Conservation (phyloP, 2,113 vertebrate species). For the Calidris pugnax region DNA sequence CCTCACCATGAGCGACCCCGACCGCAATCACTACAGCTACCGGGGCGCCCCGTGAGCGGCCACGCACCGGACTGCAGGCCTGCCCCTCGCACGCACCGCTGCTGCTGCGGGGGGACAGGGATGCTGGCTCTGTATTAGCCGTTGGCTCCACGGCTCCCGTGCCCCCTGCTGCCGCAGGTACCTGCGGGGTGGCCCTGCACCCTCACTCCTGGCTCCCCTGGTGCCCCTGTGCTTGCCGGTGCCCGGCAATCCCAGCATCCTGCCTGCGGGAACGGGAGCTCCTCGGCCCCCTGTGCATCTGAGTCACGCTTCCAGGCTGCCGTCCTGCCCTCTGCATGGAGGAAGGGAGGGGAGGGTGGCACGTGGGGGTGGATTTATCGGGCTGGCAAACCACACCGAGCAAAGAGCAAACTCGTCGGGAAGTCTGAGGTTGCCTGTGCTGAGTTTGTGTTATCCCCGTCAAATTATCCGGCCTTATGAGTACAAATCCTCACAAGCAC, state of each 20-base stretch:
- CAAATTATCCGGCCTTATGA: background rate
- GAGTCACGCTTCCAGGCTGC: background rate
- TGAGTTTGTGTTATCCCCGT: background rate
- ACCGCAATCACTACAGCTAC: constrained; percentile 84
- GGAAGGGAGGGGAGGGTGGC: background rate
- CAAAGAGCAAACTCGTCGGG: background rate
- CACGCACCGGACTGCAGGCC: background rate
- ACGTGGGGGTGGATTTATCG: background rate
- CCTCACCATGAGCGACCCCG: constrained; percentile 73
- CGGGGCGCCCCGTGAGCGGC: constrained; percentile 70
- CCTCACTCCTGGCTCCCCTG: background rate
- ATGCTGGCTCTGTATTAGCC: background rate
- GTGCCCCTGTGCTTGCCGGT: background rate
- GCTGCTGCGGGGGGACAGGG: background rate
- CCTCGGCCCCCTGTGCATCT: background rate
- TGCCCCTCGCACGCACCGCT: background rate
- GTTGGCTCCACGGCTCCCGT: background rate
- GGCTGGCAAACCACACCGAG: background rate
- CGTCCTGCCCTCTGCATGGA: background rate
- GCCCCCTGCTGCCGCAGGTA: background rate
- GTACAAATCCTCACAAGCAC: background rate
- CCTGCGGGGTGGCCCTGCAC: background rate
- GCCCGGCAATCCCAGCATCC: background rate
- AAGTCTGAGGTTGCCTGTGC: background rate
- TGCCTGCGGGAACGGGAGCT: background rate